phyloP scores from a whole-genome alignment of 2,888 invertebrate genomes.

The Neoscelio sp. region DNA sequence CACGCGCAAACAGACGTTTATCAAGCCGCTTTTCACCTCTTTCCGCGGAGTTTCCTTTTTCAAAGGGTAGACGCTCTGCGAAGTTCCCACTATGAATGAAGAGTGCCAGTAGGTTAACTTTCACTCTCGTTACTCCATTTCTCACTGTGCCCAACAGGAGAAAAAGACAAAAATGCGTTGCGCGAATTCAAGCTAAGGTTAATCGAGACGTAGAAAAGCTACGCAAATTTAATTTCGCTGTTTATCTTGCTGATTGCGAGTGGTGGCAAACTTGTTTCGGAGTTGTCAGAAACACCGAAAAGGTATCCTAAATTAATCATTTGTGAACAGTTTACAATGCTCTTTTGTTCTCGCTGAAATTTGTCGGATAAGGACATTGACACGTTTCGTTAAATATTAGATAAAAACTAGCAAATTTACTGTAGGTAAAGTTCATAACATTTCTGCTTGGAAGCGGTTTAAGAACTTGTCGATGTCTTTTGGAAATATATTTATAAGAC shows the following conservation, averaged over 20 bases:
- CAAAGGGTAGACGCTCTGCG: conserved; percentile 53
- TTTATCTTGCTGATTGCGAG: conserved; percentile 47
- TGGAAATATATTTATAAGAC: no score
- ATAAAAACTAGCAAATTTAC: no score
- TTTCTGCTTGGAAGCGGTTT: no score
- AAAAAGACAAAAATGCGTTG: conserved; percentile 40
- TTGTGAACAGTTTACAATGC: conserved; percentile 26
- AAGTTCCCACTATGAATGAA: conserved; percentile 63
- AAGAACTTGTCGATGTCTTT: no score
- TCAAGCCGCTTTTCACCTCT: conserved; percentile 60
- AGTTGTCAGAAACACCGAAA: conserved; percentile 13
- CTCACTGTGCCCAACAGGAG: conserved; percentile 11
- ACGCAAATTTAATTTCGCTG: conserved; percentile 52
- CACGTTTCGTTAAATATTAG: no score
- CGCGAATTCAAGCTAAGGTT: conserved; percentile 42
- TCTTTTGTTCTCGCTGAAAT: conserved; percentile 21
- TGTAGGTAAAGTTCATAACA: no score
- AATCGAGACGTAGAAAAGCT: conserved; percentile 51
- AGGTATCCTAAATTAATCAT: conserved; percentile 32
- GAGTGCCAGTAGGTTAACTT: conserved; percentile 68
- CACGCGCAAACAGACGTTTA: conserved; percentile 56
- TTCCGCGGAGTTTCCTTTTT: conserved; percentile 63
- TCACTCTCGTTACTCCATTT: conserved; percentile 54
- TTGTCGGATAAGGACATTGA: background rate
- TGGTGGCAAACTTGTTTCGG: conserved; percentile 20